A percentile compares a stretch with the other conserved stretches of the same genome.
These are phyloP conservation scores for Cairina moschata DNA, from an alignment of 2,113 vertebrate genomes.

Conservation along the genomic window DNA sequence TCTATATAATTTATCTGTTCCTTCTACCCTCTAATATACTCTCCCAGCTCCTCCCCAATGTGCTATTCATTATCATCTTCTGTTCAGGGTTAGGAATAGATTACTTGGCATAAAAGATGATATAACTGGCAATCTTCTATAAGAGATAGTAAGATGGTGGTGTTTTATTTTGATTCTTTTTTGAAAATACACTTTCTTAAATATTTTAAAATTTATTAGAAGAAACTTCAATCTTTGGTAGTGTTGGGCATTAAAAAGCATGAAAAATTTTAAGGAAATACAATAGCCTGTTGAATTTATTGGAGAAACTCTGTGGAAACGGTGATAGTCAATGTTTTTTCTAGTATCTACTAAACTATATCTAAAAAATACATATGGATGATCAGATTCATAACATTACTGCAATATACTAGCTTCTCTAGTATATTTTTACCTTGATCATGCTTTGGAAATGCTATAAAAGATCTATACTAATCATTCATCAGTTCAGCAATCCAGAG, in stretches of 20 bases:
- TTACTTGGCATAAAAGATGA: neutral
- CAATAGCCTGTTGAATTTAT: neutral
- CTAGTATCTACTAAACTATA: neutral
- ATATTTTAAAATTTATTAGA: neutral
- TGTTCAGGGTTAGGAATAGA: neutral
- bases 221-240: neutral
- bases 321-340: neutral
- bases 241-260: neutral
- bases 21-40: neutral
- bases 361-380: neutral
- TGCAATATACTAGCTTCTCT: fast-evolving
- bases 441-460: neutral
- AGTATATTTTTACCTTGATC: neutral
- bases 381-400: neutral
- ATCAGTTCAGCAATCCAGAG: neutral
- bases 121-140: neutral
- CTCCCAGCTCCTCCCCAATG: neutral
- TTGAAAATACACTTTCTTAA: neutral
- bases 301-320: neutral
- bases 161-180: neutral
- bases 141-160: neutral
- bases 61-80: neutral
- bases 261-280: neutral
- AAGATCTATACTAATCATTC: neutral
- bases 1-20: neutral